Evolutionary conservation across 2,113 vertebrate species (phyloP), one percentile per base, ranked within the genome.

Genomic region (Genyomyrus donnyi): DNA sequence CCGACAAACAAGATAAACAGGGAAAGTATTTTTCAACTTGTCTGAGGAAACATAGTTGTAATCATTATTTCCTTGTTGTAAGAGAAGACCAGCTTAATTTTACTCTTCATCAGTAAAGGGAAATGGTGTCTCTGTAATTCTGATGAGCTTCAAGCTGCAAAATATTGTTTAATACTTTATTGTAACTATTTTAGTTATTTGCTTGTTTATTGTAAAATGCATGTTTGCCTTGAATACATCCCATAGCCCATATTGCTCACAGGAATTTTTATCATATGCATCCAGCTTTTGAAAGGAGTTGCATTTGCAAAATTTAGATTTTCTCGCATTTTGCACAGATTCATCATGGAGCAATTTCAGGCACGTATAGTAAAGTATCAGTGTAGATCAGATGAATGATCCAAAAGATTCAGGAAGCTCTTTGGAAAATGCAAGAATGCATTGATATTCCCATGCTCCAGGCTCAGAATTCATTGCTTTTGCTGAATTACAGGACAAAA

Each of bases 341-440:
- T 66, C 31, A 48, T 50, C 84, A 90, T 49, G 50, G 27, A 42
- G 6, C 70, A 6, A 88, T 90, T 85, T 53, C 50, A 84, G 50
- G 35, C 87, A n/a, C 27, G 88, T 39, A 80, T 45, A 48, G 48
- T 39, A 35, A 83, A n/a, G 48, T 39, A 85, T 48, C 87, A 85
- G n/a, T 9, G 27, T 24, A 66, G 87, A 84, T 53, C 50, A 90
- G 74, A 80, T 42, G 74, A 90, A 48, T 80, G 74, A 90, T 31
- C 58, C 45, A 35, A 5, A 88, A 39, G 45, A 70, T 66, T 21
- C 13, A 24, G 86, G 52, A 31, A 84, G 70, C 52, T 66, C 90
- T 52, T 88, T 66, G n/a, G 42, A 39, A 89, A 56, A 84, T 24
- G 49, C 31, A 27, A 85, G 24, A 17, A 45, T 10, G 50, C 11